These are phyloP conservation scores for Drosophila mayaguana DNA, from an alignment of 2,888 invertebrate genomes.

Conservation along the genomic window DNA sequence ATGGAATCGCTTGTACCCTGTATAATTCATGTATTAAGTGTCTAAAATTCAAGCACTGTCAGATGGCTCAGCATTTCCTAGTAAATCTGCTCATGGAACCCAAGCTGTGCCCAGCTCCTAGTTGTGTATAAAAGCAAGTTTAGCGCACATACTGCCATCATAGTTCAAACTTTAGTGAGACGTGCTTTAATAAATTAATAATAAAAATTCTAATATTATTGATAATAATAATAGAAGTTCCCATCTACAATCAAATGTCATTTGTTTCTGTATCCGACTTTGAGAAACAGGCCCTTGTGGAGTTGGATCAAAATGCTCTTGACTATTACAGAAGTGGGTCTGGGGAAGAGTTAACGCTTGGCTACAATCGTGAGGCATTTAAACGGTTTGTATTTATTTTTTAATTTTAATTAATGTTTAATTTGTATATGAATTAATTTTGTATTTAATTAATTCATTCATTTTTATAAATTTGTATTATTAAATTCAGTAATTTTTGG, in stretches of 20 bases:
- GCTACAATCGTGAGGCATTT: constrained; percentile 91
- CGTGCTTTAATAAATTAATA: too few species aligned
- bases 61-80: too few species aligned
- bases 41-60: too few species aligned
- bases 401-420: not conserved
- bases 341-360: constrained; percentile 91
- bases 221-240: not conserved
- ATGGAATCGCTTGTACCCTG: too few species aligned
- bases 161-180: too few species aligned
- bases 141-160: too few species aligned
- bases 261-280: constrained; percentile 91
- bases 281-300: constrained; percentile 89
- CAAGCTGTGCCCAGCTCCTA: too few species aligned
- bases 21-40: too few species aligned
- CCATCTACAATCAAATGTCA: constrained; percentile 51
- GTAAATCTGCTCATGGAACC: too few species aligned
- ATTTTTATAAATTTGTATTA: not conserved
- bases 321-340: constrained; percentile 96
- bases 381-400: constrained; percentile 82
- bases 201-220: not conserved
- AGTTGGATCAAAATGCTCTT: constrained; percentile 89
- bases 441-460: too few species aligned
- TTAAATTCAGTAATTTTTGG: too few species aligned
- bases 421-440: not conserved
- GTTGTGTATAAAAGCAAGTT: too few species aligned